A percentile compares a stretch with the other conserved stretches of the same genome.
Evolutionary conservation across 2,797 vertebrate species (phyloP).

Genomic region (Cyprinodon diabolis): DNA sequence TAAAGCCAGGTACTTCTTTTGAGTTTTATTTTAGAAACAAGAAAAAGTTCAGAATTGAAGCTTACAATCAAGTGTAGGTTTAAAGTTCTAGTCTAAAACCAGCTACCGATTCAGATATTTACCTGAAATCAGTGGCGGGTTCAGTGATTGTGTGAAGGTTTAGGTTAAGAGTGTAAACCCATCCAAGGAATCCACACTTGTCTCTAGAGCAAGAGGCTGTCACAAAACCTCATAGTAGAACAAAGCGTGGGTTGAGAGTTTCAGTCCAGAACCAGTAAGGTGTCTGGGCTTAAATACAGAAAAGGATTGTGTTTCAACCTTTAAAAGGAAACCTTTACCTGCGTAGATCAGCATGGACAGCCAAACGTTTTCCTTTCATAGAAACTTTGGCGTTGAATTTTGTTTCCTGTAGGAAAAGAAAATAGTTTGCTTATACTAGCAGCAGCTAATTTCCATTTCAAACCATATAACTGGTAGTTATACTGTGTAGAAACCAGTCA

Average conservation of each 20-base stretch:
- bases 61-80: not conserved
- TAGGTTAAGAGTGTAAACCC: too few species aligned
- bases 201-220: too few species aligned
- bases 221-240: too few species aligned
- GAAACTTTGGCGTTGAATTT: conserved; percentile 87
- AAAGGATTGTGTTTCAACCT: not conserved
- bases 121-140: too few species aligned
- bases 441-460: not conserved
- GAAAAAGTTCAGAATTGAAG: not conserved
- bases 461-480: not conserved
- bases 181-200: too few species aligned
- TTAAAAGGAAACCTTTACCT: conserved; percentile 71
- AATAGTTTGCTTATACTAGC: not conserved
- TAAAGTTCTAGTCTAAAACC: not conserved
- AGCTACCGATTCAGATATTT: too few species aligned
- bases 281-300: not conserved
- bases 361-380: conserved; percentile 86
- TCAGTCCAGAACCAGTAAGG: not conserved
- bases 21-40: too few species aligned
- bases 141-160: too few species aligned
- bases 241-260: not conserved
- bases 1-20: too few species aligned
- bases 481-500: not conserved
- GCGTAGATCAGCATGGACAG: conserved; percentile 87
- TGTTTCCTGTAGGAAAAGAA: conserved; percentile 70